A percentile compares a stretch with the other conserved stretches of the same genome.
phyloP scores from a whole-genome alignment of 2,888 invertebrate species.

The Epinotia nisella region DNA sequence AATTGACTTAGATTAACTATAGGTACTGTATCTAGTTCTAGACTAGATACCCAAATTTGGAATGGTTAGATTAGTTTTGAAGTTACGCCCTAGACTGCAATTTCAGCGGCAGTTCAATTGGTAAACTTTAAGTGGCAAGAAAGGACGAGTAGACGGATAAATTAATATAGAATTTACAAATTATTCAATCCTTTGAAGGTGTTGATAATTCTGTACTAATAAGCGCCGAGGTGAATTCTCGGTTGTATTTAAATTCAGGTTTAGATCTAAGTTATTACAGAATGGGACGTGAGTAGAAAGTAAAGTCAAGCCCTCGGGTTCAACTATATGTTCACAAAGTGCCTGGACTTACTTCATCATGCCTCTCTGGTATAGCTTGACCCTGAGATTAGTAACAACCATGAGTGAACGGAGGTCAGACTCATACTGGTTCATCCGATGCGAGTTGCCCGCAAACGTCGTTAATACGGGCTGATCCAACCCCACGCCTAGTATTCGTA shows the following conservation, averaged over 20 bases:
- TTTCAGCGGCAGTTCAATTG: conserved; percentile 33
- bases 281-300: conserved; percentile 29
- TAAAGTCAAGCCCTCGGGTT: neutral
- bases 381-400: neutral
- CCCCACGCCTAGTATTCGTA: conserved; percentile 9
- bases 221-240: conserved; percentile 13
- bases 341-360: neutral
- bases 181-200: conserved; percentile 17
- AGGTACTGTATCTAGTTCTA: neutral
- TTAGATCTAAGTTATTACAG: conserved; percentile 21
- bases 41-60: conserved; percentile 13
- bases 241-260: conserved; percentile 24
- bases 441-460: neutral
- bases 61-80: conserved; percentile 18
- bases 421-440: neutral
- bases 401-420: neutral
- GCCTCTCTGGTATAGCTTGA: neutral
- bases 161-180: conserved; percentile 25
- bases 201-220: conserved; percentile 18
- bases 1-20: neutral
- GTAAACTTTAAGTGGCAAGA: conserved; percentile 31
- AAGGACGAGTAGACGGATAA: conserved; percentile 20
- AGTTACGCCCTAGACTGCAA: conserved; percentile 24
- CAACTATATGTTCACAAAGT: neutral
- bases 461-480: neutral